A percentile compares a stretch with the other conserved stretches of the same genome.
Evolutionary conservation across 2,113 vertebrate genomes (phyloP).

Genomic region (Rhagologus leucostigma): DNA sequence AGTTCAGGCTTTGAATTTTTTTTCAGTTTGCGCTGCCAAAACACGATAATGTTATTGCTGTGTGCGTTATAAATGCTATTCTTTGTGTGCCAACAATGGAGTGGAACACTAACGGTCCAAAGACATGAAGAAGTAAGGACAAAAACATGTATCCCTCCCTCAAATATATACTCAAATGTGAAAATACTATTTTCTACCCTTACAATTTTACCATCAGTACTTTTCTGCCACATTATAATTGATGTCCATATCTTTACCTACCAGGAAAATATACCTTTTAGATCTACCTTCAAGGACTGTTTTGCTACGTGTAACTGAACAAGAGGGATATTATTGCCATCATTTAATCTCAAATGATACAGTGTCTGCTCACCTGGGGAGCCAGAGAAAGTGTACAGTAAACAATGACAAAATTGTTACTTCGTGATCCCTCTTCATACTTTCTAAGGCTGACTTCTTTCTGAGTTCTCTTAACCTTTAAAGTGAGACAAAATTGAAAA

Average conservation of each 20-base stretch:
- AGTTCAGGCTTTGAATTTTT: not conserved
- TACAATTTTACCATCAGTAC: not conserved
- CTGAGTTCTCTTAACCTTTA: not conserved
- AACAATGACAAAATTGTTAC: not conserved
- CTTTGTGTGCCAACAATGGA: not conserved
- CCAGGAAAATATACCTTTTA: not conserved
- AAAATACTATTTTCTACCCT: not conserved
- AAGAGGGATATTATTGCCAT: not conserved
- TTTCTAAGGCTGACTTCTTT: not conserved
- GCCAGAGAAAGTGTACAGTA: not conserved
- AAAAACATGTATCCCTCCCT: fast-evolving
- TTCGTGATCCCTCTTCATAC: not conserved
- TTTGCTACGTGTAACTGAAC: not conserved
- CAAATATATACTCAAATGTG: not conserved
- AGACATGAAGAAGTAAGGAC: not conserved
- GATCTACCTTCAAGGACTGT: not conserved
- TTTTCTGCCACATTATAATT: not conserved
- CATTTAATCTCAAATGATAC: not conserved
- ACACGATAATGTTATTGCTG: not conserved
- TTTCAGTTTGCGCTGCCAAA: not conserved
- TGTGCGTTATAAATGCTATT: not conserved
- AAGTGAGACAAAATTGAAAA: not conserved
- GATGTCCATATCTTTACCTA: not conserved
- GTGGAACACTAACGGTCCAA: not conserved
- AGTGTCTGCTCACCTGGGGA: not conserved